Conservation (phyloP, 2,113 vertebrate species). For the Lichenostomus cassidix region DNA sequence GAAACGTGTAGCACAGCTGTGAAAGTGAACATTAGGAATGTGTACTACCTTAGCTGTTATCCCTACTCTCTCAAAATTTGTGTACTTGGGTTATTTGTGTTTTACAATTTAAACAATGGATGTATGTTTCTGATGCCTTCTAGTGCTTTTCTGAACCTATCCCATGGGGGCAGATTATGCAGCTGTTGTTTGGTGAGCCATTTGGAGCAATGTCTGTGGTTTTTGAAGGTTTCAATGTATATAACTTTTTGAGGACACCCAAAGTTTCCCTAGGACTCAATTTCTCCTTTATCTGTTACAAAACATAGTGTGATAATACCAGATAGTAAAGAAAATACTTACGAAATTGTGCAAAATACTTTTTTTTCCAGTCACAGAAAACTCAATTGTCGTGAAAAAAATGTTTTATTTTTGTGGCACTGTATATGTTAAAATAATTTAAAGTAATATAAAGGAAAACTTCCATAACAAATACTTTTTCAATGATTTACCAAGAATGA, state of each 20-base stretch:
- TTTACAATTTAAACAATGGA: slow-evolving; percentile 86
- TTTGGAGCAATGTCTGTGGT: slow-evolving; percentile 84
- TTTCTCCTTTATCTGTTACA: slow-evolving; percentile 86
- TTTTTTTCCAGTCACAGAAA: slow-evolving; percentile 69
- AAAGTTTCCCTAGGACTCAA: slow-evolving; percentile 72
- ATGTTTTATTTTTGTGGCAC: slow-evolving; percentile 81
- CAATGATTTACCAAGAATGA: slow-evolving; percentile 69
- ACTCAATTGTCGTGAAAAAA: slow-evolving; percentile 75
- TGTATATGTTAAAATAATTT: slow-evolving; percentile 84
- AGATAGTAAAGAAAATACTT: slow-evolving; percentile 75
- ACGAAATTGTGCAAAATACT: slow-evolving; percentile 73
- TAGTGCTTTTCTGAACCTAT: slow-evolving; percentile 81
- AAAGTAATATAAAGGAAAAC: slow-evolving; percentile 76
- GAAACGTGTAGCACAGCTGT: slow-evolving; percentile 96
- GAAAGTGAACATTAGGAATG: slow-evolving; percentile 92
- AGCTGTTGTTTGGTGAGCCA: slow-evolving; percentile 81
- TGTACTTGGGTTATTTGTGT: slow-evolving; percentile 86
- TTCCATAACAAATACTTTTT: slow-evolving; percentile 68
- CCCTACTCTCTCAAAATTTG: slow-evolving; percentile 82
- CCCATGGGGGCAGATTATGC: slow-evolving; percentile 69
- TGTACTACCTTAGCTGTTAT: slow-evolving; percentile 90
- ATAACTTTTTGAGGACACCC: slow-evolving; percentile 82
- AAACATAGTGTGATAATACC: slow-evolving; percentile 73
- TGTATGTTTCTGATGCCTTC: slow-evolving; percentile 85
- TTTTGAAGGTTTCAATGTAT: slow-evolving; percentile 87